Percentiles rank a stretch among this genome's conserved stretches.
These are phyloP conservation scores for Catostylus mosaicus DNA, from an alignment of 30 jellyfish, hydroid and myxozoan genomes.

Conservation along the genomic window DNA sequence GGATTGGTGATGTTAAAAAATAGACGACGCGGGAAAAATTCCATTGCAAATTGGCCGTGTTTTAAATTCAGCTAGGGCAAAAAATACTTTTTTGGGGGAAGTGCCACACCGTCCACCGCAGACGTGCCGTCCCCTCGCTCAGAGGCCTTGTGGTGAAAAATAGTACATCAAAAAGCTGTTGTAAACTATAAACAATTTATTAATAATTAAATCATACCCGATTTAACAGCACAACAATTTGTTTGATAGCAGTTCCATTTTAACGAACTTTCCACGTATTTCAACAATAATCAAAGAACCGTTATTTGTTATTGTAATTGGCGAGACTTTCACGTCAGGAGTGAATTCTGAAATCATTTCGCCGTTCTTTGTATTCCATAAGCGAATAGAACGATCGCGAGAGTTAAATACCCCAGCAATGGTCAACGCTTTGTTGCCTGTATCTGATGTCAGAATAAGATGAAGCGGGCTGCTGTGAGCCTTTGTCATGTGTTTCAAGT, in stretches of 20 bases:
- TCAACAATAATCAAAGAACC: constrained; percentile 26
- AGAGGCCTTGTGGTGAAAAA: no score
- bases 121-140: no score
- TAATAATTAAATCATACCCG: no score
- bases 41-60: no score
- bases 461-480: constrained; percentile 63
- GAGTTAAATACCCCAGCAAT: constrained; percentile 74
- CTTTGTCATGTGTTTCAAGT: constrained; percentile 3
- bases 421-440: constrained; percentile 22
- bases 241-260: constrained; percentile 26
- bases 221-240: no score
- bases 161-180: no score
- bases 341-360: constrained; percentile 45
- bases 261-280: constrained; percentile 61
- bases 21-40: no score
- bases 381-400: constrained; percentile 70
- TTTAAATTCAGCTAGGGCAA: no score
- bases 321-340: constrained; percentile 64
- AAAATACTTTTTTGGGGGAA: no score
- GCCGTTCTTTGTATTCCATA: constrained; percentile 65
- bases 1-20: no score
- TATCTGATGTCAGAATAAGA: constrained; percentile 19
- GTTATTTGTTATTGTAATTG: constrained; percentile 30
- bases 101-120: no score
- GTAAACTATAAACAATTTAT: no score